These are phyloP conservation scores for Potamarius usumacintae DNA, from an alignment of 2,113 vertebrate genomes.

Conservation along the genomic window DNA sequence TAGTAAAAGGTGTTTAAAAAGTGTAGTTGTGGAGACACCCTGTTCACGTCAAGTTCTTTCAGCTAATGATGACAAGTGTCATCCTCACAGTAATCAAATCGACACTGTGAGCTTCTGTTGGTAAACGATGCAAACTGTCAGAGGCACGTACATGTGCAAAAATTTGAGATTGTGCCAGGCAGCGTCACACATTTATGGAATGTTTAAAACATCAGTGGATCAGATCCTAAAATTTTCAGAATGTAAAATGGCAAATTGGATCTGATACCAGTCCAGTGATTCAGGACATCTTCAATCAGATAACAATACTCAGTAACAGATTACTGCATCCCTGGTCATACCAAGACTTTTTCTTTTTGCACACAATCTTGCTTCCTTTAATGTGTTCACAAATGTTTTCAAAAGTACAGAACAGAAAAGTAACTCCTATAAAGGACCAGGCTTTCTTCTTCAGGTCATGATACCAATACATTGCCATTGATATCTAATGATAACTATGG, in stretches of 20 bases:
- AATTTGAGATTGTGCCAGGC: neutral
- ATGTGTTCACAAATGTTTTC: neutral
- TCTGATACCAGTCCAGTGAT: neutral
- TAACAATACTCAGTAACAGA: neutral
- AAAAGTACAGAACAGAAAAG: constrained; percentile 23
- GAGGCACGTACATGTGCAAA: constrained; percentile 14
- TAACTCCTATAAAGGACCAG: neutral
- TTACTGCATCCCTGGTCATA: neutral
- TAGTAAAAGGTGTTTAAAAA: neutral
- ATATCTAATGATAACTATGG: neutral
- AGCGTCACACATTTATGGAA: neutral
- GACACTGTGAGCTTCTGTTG: neutral
- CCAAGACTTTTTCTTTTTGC: neutral
- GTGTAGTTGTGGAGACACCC: neutral
- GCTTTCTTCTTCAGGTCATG: neutral
- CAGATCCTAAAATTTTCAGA: neutral
- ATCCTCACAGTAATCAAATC: neutral
- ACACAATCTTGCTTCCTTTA: neutral
- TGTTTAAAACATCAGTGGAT: neutral
- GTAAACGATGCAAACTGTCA: neutral
- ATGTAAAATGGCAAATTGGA: neutral
- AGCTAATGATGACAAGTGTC: neutral
- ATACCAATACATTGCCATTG: neutral
- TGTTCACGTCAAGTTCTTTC: constrained; percentile 10
- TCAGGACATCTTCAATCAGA: neutral